Percentiles rank a stretch among this genome's conserved stretches.
Evolutionary conservation across 1,140 invertebrate species (phyloP).

Genomic region (Ylistrum balloti): DNA sequence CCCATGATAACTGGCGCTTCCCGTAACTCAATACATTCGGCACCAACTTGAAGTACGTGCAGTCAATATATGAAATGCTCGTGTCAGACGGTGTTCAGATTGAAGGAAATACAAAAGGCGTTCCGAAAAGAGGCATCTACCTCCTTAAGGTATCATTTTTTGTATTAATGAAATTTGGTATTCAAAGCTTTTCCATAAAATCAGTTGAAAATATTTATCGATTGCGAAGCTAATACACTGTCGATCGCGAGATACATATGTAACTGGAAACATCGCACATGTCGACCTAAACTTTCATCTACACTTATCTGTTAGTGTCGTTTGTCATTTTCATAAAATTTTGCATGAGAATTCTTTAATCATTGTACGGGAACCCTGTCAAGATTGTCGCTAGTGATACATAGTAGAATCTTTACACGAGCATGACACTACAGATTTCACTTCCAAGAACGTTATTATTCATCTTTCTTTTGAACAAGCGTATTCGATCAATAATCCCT

Average conservation of each 20-base stretch:
- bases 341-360: no score
- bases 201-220: no score
- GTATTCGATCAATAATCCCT: neutral
- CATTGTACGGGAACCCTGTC: no score
- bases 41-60: neutral
- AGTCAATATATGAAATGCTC: neutral
- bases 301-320: no score
- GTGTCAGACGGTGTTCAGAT: neutral
- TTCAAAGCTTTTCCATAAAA: no score
- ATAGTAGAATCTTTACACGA: no score
- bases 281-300: no score
- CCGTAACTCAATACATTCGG: neutral
- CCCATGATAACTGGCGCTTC: neutral
- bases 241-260: no score
- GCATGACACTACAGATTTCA: neutral
- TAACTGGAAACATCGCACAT: no score
- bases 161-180: neutral
- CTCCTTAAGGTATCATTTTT: neutral
- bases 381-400: no score
- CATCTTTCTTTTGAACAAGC: neutral
- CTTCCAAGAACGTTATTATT: neutral
- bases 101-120: neutral
- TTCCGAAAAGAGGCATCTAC: neutral
- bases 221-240: neutral
- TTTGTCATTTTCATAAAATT: no score